Conservation (phyloP, 2,888 invertebrate species). For the Creontiades dilutus region DNA sequence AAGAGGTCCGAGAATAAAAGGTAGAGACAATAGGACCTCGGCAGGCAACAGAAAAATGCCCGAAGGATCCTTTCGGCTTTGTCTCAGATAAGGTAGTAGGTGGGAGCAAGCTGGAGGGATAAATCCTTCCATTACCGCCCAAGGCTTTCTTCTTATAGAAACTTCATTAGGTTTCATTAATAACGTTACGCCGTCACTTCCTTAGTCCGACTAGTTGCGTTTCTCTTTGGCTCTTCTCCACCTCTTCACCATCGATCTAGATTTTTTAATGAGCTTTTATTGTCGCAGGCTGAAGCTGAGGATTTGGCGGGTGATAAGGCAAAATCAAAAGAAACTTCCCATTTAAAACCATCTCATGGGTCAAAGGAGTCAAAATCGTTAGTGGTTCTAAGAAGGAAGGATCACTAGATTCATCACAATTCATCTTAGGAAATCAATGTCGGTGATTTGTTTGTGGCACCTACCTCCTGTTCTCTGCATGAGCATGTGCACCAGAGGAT, state of each 20-base stretch:
- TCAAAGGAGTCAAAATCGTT: too few species aligned
- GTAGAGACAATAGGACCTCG: constrained; percentile 8
- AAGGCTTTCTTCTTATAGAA: constrained; percentile 35
- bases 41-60: not conserved
- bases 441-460: too few species aligned
- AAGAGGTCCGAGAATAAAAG: constrained; percentile 39
- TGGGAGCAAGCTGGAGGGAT: not conserved
- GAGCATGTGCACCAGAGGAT: too few species aligned
- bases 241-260: constrained; percentile 3
- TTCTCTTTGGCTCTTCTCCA: not conserved
- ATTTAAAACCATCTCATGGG: too few species aligned
- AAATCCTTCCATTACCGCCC: constrained; percentile 34
- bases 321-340: not conserved
- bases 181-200: constrained; percentile 46
- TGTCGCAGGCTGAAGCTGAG: not conserved
- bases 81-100: not conserved
- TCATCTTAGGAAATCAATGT: too few species aligned
- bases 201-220: constrained; percentile 18
- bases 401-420: too few species aligned
- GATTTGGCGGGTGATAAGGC: not conserved
- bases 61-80: constrained; percentile 25
- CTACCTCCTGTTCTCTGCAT: too few species aligned
- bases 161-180: constrained; percentile 55
- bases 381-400: not conserved
- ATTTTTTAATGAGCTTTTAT: not conserved